These are phyloP conservation scores for Cotesia chilonis DNA, from an alignment of 1,140 invertebrate species.

Conservation along the genomic window DNA sequence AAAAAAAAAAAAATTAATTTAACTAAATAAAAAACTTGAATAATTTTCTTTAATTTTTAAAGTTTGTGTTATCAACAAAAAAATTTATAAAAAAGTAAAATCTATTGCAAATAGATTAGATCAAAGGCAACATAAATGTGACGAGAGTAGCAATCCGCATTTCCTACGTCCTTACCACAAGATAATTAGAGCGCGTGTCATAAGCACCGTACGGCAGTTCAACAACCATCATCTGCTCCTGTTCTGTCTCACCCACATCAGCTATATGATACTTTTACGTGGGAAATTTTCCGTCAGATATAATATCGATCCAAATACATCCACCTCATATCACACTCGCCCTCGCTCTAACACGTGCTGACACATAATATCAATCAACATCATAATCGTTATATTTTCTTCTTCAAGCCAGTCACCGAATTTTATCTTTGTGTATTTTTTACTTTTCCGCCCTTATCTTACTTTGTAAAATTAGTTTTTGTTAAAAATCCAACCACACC, in stretches of 20 bases:
- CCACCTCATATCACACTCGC: not conserved
- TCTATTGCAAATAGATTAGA: not conserved
- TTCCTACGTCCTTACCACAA: constrained; percentile 13
- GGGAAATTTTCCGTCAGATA: not conserved
- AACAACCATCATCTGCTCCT: constrained; percentile 3
- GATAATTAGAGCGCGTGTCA: constrained; percentile 7
- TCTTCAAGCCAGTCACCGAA: no score
- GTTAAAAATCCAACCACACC: no score
- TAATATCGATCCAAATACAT: not conserved
- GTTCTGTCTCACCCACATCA: constrained; percentile 7
- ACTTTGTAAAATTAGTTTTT: no score
- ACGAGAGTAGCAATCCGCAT: constrained; percentile 4
- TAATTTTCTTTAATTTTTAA: no score
- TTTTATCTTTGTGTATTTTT: no score
- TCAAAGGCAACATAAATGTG: not conserved
- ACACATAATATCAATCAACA: not conserved
- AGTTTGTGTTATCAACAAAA: no score
- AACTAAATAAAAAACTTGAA: no score
- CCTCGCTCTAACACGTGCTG: not conserved
- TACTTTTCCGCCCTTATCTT: no score
- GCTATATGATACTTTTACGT: not conserved
- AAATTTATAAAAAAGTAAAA: not conserved
- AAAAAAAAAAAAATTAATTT: no score
- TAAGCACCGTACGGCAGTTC: not conserved
- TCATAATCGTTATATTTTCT: not conserved